Base-by-base conservation (phyloP, 2,797 vertebrate species). In the Rhynchonycteris naso region DNA sequence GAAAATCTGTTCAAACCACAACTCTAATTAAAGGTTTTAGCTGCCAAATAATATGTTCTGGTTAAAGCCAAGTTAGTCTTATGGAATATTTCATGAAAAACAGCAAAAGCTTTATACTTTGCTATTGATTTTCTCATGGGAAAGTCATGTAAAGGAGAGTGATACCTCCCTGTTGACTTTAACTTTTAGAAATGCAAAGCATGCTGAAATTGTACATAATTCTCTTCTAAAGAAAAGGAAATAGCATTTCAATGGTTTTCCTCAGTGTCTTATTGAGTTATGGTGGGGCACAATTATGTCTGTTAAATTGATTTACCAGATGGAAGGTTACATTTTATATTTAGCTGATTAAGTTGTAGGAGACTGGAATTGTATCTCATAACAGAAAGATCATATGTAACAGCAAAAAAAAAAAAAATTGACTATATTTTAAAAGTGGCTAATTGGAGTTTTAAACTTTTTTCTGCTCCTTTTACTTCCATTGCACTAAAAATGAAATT, bases 181-280 rank as follows among this genome's bases (percentile, higher is more conserved):
- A 98, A 98, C 96, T 97, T 98, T 98, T 98, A 98, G 98, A 98
- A 99, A 98, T 98, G 98, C 98, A 99, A 98, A 98, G 98, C 98
- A 98, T 98, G 98, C 97, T 98, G 98, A 99, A 99, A 98, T 98
- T 98, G 98, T 98, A 98, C 99, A 99, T 99, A 99, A 99, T 99
- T 99, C 98, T 98, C 98, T 99, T 98, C 98, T 99, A 99, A 99
- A 99, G 98, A 98, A 99, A 99, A 98, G 98, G 98, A 99, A 99
- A 99, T 99, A 98, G 98, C 98, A 98, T 99, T 98, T 99, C 98
- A 99, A 98, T 99, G 98, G 98, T 99, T 99, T 99, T 99, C 98
- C 98, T 99, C 98, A 97, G 98, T 98, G 99, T 99, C 99, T 98
- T 97, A 94, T 98, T 99, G 98, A 99, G 99, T 99, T 99, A 99